Evolutionary conservation across 2,113 vertebrate genomes (phyloP).

Genomic region (Mesitornis unicolor): DNA sequence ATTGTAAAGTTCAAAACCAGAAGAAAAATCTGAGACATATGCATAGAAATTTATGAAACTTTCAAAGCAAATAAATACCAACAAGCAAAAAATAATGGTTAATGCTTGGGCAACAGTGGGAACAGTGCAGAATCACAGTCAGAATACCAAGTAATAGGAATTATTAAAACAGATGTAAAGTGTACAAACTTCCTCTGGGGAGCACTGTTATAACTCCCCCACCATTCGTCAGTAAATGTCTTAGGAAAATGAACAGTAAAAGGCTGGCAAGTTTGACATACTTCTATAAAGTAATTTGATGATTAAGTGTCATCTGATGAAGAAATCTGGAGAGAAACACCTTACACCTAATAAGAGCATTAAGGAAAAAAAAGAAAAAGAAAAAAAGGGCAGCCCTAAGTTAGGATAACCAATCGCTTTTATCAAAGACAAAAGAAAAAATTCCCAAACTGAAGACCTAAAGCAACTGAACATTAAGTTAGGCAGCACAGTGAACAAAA

Average conservation of each 20-base stretch:
- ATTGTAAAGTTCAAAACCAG: neutral
- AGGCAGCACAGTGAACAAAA: neutral
- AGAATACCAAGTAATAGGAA: slow-evolving; percentile 13
- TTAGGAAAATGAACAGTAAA: neutral
- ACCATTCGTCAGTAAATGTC: slow-evolving; percentile 15
- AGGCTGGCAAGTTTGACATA: neutral
- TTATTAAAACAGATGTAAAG: slow-evolving; percentile 57
- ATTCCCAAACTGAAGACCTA: neutral
- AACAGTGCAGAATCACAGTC: neutral
- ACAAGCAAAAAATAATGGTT: neutral
- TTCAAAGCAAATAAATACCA: neutral
- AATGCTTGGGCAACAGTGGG: neutral
- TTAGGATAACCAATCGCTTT: neutral
- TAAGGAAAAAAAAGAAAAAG: neutral
- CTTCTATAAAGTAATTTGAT: slow-evolving; percentile 7
- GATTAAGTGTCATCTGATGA: slow-evolving; percentile 50
- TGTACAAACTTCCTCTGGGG: neutral
- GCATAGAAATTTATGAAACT: neutral
- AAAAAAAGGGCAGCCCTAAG: neutral
- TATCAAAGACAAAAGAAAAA: neutral
- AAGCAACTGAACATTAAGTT: neutral
- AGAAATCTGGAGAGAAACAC: slow-evolving; percentile 38
- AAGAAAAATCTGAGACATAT: neutral
- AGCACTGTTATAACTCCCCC: neutral
- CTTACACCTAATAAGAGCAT: slow-evolving; percentile 41